Percentiles rank a stretch among this genome's conserved stretches.
phyloP scores from a whole-genome alignment of 2,888 invertebrate genomes.

The Julus scanicus region DNA sequence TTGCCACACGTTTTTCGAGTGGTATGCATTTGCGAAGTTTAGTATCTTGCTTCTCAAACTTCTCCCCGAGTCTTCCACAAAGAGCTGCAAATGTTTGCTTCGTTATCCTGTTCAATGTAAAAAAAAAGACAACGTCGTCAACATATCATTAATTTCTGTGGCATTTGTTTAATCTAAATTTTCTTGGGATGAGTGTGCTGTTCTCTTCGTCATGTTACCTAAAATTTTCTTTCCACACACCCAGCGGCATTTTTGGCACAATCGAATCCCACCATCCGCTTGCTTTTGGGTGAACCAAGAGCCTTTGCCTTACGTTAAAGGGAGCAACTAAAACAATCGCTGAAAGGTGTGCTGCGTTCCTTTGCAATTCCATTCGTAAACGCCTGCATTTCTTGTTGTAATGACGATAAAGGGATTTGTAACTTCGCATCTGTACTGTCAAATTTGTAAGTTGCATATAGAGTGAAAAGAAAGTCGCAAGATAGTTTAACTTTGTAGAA shows the following conservation, averaged over 20 bases:
- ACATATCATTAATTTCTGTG: too few species aligned
- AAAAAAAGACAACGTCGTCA: background rate
- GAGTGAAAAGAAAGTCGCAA: background rate
- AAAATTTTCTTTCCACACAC: conserved; percentile 31
- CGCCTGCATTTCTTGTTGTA: background rate
- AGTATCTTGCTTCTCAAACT: background rate
- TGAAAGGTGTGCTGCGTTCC: background rate
- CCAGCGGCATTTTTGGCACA: conserved; percentile 5
- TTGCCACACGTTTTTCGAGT: background rate
- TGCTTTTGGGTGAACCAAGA: conserved; percentile 11
- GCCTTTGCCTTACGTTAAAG: background rate
- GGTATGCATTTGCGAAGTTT: background rate
- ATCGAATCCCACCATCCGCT: conserved; percentile 25
- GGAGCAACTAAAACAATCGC: background rate
- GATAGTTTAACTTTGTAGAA: background rate
- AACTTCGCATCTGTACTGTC: background rate
- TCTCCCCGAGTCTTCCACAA: background rate
- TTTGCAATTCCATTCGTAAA: background rate
- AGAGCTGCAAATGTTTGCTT: background rate
- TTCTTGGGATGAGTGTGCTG: background rate
- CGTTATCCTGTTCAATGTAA: background rate
- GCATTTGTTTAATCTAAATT: too few species aligned
- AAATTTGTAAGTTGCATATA: background rate
- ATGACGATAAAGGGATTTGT: background rate
- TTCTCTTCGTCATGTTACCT: background rate